A percentile compares a stretch with the other conserved stretches of the same genome.
phyloP scores from a whole-genome alignment of 1,140 invertebrate genomes.

The Zaprionus vittiger region DNA sequence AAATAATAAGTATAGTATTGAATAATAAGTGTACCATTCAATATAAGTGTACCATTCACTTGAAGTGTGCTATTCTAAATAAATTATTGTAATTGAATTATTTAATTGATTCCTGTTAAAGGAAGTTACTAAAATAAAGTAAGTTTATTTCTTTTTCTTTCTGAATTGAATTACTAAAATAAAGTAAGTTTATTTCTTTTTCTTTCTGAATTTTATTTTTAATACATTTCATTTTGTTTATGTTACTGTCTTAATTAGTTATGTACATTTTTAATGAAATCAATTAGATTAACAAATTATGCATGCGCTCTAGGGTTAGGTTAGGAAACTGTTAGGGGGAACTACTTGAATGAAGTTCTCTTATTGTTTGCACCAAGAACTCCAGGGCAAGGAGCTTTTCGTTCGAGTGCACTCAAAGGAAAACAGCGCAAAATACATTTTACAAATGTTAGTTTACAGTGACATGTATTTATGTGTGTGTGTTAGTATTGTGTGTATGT shows the following conservation, averaged over 20 bases:
- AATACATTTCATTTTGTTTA: not conserved
- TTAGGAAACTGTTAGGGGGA: not conserved
- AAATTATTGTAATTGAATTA: not conserved
- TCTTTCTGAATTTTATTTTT: not conserved
- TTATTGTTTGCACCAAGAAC: constrained; percentile 11
- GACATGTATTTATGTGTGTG: constrained; percentile 6
- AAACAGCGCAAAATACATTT: constrained; percentile 35
- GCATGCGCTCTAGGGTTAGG: not conserved
- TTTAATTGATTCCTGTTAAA: not conserved
- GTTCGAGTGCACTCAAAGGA: constrained; percentile 46
- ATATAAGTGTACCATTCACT: too few species aligned
- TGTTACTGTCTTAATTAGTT: not conserved
- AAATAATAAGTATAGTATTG: too few species aligned
- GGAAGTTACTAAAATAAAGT: not conserved
- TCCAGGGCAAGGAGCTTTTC: constrained; percentile 20
- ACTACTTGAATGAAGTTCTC: not conserved
- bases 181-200: not conserved
- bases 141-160: not conserved
- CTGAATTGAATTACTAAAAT: too few species aligned
- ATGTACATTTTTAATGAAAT: not conserved
- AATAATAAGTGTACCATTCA: too few species aligned
- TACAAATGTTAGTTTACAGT: constrained; percentile 37
- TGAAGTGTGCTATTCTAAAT: too few species aligned
- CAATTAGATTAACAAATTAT: constrained; percentile 5
- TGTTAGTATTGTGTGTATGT: not conserved